These are phyloP conservation scores for Vulpes ferrilata DNA, from an alignment of 2,113 vertebrate genomes.

Conservation along the genomic window DNA sequence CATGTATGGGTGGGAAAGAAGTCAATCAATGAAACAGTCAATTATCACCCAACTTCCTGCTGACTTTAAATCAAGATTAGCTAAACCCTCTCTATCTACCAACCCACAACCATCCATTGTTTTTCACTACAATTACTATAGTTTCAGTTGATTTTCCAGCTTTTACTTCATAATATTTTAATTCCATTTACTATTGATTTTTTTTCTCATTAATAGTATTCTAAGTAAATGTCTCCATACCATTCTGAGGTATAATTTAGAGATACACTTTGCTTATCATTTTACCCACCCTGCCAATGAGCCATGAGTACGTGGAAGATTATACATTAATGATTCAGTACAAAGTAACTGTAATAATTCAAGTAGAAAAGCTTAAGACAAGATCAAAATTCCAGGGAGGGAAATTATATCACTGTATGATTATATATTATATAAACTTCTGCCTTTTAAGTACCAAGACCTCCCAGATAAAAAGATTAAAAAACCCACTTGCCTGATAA, in stretches of 20 bases:
- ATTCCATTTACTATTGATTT: constrained; percentile 37
- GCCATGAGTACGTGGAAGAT: not conserved
- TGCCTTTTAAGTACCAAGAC: constrained; percentile 29
- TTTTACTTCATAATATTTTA: constrained; percentile 51
- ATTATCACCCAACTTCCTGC: constrained; percentile 54
- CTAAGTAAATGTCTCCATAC: constrained; percentile 44
- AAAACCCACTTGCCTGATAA: not conserved
- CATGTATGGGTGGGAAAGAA: not conserved
- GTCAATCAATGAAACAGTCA: constrained; percentile 31
- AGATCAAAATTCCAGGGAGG: not conserved
- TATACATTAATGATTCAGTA: constrained; percentile 14
- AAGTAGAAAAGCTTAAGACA: constrained; percentile 31
- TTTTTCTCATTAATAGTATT: constrained; percentile 34
- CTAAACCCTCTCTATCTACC: constrained; percentile 41
- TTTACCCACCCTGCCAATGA: not conserved
- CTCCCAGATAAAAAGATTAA: constrained; percentile 32
- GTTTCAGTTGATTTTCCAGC: not conserved
- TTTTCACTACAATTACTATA: not conserved
- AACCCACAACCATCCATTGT: not conserved
- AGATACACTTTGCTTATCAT: constrained; percentile 40
- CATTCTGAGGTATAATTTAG: constrained; percentile 44
- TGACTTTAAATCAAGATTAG: constrained; percentile 61
- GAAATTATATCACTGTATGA: not conserved
- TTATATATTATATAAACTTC: constrained; percentile 10
- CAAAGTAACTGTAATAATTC: not conserved